Evolutionary conservation across 1,140 invertebrate species (phyloP), one percentile per base, ranked within the genome.

Genomic region (Drosophila ercepeae): DNA sequence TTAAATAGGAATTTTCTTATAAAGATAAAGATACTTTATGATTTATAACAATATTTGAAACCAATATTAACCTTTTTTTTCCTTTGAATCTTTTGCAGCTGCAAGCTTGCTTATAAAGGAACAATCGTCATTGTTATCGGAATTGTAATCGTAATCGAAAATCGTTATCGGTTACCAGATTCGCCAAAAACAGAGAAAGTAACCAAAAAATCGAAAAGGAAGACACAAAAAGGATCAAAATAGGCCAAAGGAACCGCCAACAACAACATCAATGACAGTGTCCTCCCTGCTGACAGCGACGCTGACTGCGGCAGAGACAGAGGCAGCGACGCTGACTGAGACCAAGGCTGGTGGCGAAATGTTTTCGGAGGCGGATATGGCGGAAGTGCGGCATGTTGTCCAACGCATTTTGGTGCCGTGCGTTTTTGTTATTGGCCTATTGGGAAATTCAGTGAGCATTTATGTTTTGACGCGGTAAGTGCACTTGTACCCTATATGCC

Each of bases 361-460:
- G 89, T 75, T 91, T 75, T 89, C 76, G 67, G 71, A 82, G 68
- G 82, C 82, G 82, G 78, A 89, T 75, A 72, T 89, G 73, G 82
- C 71, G 75, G 79, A 86, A 88, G 88, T 91, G 75, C 90, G 90
- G 75, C 88, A 90, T 84, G 84, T 91, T 93, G 92, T 95, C 45
- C 94, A 95, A 91, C 91, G 93, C 58, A 93, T 96, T 16, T 90
- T 95, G 27, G 93, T 95, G 48, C 95, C 95, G n/a, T 92, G 95
- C 25, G 92, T 96, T 49, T 92, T 95, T 72, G 91, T 93, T 60
- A 92, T 95, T 53, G 95, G 95, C 48, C 93, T 96, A 34, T 89
- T 95, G 57, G 95, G 95, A 25, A 96, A 96, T 88, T 91, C 93
- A 29, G 91, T 96, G 29, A 95, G 95, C 32, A 94, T 96, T 53